Evolutionary conservation across 1,140 invertebrate species (phyloP).

Genomic region (Pteromalus puparum): DNA sequence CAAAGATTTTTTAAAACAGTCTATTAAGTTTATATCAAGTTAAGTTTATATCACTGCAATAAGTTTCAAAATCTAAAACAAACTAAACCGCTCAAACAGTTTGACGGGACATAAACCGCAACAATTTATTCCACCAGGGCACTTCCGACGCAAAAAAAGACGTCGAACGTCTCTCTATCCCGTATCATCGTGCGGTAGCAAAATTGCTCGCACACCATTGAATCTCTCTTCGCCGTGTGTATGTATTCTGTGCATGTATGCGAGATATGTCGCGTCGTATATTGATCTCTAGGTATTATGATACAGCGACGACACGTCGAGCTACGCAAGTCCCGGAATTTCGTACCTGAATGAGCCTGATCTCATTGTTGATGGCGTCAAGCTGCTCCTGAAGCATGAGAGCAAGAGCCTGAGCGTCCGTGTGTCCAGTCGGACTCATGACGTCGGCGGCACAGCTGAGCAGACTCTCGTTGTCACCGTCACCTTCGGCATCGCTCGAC

Average conservation of each 20-base stretch:
- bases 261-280: background rate
- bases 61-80: no score
- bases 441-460: slow-evolving; percentile 83
- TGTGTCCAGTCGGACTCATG: slow-evolving; percentile 86
- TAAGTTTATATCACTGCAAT: no score
- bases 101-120: background rate
- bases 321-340: background rate
- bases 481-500: slow-evolving; percentile 86
- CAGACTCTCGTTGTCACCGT: slow-evolving; percentile 85
- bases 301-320: background rate
- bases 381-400: slow-evolving; percentile 99
- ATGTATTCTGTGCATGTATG: slow-evolving; percentile 5
- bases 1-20: background rate
- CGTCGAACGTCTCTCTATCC: background rate
- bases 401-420: slow-evolving; percentile 97
- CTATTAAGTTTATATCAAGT: background rate
- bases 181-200: background rate
- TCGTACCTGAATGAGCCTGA: slow-evolving; percentile 79
- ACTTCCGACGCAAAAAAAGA: background rate
- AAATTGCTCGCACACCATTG: background rate
- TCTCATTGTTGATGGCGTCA: slow-evolving; percentile 99
- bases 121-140: background rate
- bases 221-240: background rate
- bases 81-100: no score
- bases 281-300: background rate